Conservation (phyloP, 2,113 vertebrate genomes). For the Erythrocercus mccallii region DNA sequence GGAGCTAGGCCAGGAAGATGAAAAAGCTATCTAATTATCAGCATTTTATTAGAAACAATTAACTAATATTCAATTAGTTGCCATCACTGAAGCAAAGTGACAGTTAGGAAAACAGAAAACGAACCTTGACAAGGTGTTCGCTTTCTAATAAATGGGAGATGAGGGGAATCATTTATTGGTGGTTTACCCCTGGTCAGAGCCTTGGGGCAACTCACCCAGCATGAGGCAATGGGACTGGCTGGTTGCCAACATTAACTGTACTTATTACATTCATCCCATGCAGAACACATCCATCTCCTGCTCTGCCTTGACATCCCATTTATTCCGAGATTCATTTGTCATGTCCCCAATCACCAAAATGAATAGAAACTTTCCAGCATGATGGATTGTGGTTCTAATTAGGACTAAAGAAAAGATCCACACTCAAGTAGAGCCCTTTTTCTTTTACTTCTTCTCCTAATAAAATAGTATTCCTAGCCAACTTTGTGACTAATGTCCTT, state of each 20-base stretch:
- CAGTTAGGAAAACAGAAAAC: slow-evolving; percentile 60
- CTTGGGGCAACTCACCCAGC: slow-evolving; percentile 61
- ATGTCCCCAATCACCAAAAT: slow-evolving; percentile 89
- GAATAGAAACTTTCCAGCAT: slow-evolving; percentile 83
- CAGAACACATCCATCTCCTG: slow-evolving; percentile 89
- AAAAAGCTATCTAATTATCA: slow-evolving; percentile 49
- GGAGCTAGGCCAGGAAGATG: slow-evolving; percentile 22
- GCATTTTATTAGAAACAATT: slow-evolving; percentile 68
- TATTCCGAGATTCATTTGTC: slow-evolving; percentile 93
- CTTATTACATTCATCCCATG: slow-evolving; percentile 80
- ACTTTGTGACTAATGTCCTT: slow-evolving; percentile 66
- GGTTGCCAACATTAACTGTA: slow-evolving; percentile 86
- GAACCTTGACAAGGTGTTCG: slow-evolving; percentile 72
- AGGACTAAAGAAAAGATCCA: slow-evolving; percentile 79
- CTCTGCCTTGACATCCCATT: slow-evolving; percentile 83
- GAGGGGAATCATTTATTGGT: slow-evolving; percentile 67
- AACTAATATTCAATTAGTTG: slow-evolving; percentile 70
- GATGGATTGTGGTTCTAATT: slow-evolving; percentile 88
- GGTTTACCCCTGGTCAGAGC: slow-evolving; percentile 62
- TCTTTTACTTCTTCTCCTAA: slow-evolving; percentile 64
- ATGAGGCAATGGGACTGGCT: slow-evolving; percentile 74
- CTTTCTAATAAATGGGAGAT: slow-evolving; percentile 76
- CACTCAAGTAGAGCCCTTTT: slow-evolving; percentile 69
- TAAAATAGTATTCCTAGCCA: slow-evolving; percentile 51
- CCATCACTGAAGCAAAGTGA: slow-evolving; percentile 50